phyloP scores from a whole-genome alignment of 2,888 invertebrate genomes.

The Odontomyia ornata region DNA sequence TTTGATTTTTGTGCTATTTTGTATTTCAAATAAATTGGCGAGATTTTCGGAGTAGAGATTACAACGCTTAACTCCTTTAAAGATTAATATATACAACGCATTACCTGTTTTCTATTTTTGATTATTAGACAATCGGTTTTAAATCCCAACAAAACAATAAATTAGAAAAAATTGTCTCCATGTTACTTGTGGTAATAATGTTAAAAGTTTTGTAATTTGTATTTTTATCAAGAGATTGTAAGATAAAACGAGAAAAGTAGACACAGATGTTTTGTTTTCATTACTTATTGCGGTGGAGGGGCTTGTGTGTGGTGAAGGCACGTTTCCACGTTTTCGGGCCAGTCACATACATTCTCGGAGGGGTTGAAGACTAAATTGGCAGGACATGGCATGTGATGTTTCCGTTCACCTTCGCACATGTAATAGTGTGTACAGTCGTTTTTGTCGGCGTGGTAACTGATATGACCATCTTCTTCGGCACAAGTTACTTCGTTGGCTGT shows the following conservation, averaged over 20 bases:
- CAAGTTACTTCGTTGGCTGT: constrained; percentile 87
- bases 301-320: constrained; percentile 78
- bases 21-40: background rate
- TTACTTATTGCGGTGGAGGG: constrained; percentile 65
- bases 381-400: constrained; percentile 96
- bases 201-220: background rate
- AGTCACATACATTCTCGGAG: constrained; percentile 93
- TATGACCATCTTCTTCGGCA: constrained; percentile 94
- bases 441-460: constrained; percentile 90
- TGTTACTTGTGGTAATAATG: background rate
- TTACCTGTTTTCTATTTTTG: background rate
- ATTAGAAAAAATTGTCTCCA: constrained; percentile 5
- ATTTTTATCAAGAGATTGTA: background rate
- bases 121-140: background rate
- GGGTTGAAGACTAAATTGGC: constrained; percentile 91
- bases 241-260: background rate
- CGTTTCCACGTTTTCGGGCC: constrained; percentile 94
- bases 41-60: background rate
- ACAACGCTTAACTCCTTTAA: background rate
- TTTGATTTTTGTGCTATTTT: background rate
- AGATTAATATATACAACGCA: constrained; percentile 6
- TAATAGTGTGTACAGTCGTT: constrained; percentile 93
- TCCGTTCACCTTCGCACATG: constrained; percentile 95
- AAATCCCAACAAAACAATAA: constrained; percentile 25
- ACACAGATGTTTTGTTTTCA: background rate